Evolutionary conservation across 2,888 invertebrate species (phyloP), one percentile per base, ranked within the genome.

Genomic region (Thera britannica): DNA sequence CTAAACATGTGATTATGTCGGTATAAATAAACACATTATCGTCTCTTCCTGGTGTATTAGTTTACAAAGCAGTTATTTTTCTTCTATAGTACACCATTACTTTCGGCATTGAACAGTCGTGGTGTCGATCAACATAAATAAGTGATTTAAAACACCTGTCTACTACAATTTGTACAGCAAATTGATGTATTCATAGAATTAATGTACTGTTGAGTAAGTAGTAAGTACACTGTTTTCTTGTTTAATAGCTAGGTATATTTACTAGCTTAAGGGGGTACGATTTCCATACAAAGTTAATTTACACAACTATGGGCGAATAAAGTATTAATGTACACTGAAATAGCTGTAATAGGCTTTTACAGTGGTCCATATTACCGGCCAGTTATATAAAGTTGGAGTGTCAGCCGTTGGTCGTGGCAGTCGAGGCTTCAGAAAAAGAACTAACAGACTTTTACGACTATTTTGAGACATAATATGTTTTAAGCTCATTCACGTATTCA

Each of bases 51-150:
- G 54, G 48, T 62, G 12, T 36, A 59, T 48, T 41, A 57, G 38
- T 38, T 55, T n/a, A 23, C 12, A 23, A 5, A 41, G 12, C 44
- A 38, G 59, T 59, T 51, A 12, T 51, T 51, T 51, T 51, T 51
- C 49, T 51, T 51, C 12, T 12, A 12, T 38, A 34, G 8, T 58
- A 46, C 12, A 55, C 12, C 36, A 56, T 57, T 57, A n/a, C 23
- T 41, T 58, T 64, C n/a, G 52, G 34, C 64, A 64, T 64, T 64
- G 64, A 64, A 44, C 34, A 12, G 58, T 64, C 64, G 58, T 64
- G 52, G 46, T 64, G 58, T 35, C 51, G 52, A 64, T 64, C 52
- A 64, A 52, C 52, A 64, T 58, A 58, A 57, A 62, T n/a, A 54
- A 51, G 41, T 58, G 52, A 54, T 41, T 41, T 54, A 54, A 54